These are phyloP conservation scores for Microplitis demolitor DNA, from an alignment of 1,140 invertebrate species.

Conservation along the genomic window DNA sequence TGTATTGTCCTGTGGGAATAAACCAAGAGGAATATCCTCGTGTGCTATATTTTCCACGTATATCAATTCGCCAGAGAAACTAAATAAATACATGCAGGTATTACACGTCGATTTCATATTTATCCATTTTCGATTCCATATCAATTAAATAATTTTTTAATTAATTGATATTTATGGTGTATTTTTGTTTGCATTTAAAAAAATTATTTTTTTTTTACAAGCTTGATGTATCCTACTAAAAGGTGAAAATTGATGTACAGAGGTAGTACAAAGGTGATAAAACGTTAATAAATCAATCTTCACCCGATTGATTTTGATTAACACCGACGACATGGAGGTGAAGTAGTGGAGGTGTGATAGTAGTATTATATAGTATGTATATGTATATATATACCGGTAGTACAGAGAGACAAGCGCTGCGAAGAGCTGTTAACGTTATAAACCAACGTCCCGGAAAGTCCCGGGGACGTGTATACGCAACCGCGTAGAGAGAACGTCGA, in stretches of 20 bases:
- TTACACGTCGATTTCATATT: too few species aligned
- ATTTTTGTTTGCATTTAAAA: too few species aligned
- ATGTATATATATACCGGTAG: neutral
- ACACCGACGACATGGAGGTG: neutral
- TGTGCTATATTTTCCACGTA: neutral
- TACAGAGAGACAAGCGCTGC: neutral
- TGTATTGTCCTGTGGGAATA: neutral
- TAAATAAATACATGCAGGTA: neutral
- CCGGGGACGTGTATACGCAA: conserved; percentile 17
- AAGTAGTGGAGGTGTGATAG: neutral
- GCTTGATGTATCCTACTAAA: neutral
- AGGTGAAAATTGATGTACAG: neutral
- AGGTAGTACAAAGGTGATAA: conserved; percentile 10
- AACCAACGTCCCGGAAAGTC: conserved; percentile 24
- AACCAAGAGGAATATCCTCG: conserved; percentile 5
- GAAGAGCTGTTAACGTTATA: conserved; percentile 30
- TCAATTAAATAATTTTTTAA: too few species aligned
- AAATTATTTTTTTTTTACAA: too few species aligned
- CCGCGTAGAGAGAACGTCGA: conserved; percentile 15
- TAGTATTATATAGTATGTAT: neutral
- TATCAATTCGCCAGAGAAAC: neutral
- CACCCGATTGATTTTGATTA: conserved; percentile 28
- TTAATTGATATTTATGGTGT: too few species aligned
- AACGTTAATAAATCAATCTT: conserved; percentile 30
- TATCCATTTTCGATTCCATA: too few species aligned